Evolutionary conservation across 2,797 vertebrate species (phyloP), one percentile per base, ranked within the genome.

Genomic region (Aphelocoma californica): DNA sequence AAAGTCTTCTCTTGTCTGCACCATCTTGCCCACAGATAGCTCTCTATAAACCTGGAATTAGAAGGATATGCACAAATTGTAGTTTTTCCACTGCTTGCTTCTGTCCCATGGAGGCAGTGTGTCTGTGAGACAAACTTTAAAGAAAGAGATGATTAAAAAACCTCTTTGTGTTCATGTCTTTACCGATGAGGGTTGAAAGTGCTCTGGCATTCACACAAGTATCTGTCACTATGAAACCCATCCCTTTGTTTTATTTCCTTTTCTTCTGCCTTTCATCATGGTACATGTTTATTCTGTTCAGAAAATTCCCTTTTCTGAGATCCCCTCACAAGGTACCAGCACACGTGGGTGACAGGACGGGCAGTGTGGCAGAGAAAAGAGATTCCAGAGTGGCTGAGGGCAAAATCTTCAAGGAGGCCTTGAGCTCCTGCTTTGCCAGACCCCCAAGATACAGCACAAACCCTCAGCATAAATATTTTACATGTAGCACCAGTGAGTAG

Each of bases 251-350:
- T 94, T 62, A 20, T 72, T 79, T 89, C 83, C 31, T 84, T 88
- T 75, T 50, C 56, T 82, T 65, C 69, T 65, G 67, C 57, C 61
- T 95, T 95, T 96, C 61, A 71, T 92, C 67, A 6, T 50, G 57
- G 69, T 56, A 85, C 95, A 64, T 57, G 70, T 93, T 95, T 95
- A 93, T 92, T 93, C 91, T 75, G 54, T 93, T 95, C 79, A 69
- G 78, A 93, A 95, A 96, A 86, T 64, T 88, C 82, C 88, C 90
- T 81, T 82, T 74, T 96, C 51, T 62, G 72, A 96, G 64, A 70
- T 86, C 8, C 36, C 14, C 28, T 74, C 11, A 38, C 73, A 94
- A 92, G 83, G 83, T 86, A 70, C 4, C 44, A 54, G 93, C 73
- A 86, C 51, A 23, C 4, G 5, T 71, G 67, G 80, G 72, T 95